Percentiles rank a stretch among this genome's conserved stretches.
These are phyloP conservation scores for Diabrotica virgifera DNA, from an alignment of 1,140 invertebrate species.

Conservation along the genomic window DNA sequence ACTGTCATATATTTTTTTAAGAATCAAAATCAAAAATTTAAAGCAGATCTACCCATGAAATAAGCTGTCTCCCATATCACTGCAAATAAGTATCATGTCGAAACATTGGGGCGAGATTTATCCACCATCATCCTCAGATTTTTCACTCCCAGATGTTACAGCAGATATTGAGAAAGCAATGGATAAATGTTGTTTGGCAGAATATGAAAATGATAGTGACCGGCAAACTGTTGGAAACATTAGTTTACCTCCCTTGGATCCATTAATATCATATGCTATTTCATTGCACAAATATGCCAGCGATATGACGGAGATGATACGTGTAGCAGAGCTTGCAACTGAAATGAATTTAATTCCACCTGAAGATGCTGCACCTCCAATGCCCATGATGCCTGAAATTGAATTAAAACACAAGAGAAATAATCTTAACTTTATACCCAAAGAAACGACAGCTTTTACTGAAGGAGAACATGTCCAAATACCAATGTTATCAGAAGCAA, in stretches of 20 bases:
- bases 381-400: slow-evolving; percentile 37
- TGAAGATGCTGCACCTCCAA: slow-evolving; percentile 35
- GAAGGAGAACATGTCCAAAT: slow-evolving; percentile 30
- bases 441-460: slow-evolving; percentile 32
- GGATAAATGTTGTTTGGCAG: slow-evolving; percentile 38
- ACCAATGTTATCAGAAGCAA: slow-evolving; percentile 36
- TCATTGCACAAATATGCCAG: slow-evolving; percentile 42
- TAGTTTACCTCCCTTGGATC: slow-evolving; percentile 40
- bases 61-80: too few species aligned
- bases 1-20: too few species aligned
- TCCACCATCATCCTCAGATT: slow-evolving; percentile 5
- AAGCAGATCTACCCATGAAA: too few species aligned
- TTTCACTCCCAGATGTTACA: slow-evolving; percentile 33
- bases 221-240: slow-evolving; percentile 25
- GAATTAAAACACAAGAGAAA: slow-evolving; percentile 31
- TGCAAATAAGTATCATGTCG: neutral
- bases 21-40: too few species aligned
- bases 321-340: slow-evolving; percentile 35
- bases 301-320: slow-evolving; percentile 41
- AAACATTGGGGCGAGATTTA: slow-evolving; percentile 40
- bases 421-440: slow-evolving; percentile 39
- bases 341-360: slow-evolving; percentile 35
- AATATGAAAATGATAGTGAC: slow-evolving; percentile 35
- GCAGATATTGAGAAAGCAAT: slow-evolving; percentile 43
- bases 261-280: slow-evolving; percentile 41